These are phyloP conservation scores for Channa argus DNA, from an alignment of 2,113 vertebrate species.

Conservation along the genomic window DNA sequence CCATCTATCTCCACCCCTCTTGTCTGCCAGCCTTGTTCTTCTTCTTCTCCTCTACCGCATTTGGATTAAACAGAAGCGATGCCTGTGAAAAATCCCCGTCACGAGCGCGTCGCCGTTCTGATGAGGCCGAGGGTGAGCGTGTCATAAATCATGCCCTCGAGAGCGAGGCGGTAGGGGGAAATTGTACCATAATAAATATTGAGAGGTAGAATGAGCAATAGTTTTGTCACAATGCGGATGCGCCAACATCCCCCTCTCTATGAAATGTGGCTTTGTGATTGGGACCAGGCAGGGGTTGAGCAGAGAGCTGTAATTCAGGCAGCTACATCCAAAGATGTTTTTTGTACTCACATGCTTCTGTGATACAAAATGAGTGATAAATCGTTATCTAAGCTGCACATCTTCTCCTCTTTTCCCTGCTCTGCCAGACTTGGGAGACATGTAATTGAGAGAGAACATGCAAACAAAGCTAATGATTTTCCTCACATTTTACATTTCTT, in stretches of 20 bases:
- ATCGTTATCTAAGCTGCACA: constrained; percentile 45
- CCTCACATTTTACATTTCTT: constrained; percentile 64
- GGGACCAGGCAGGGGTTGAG: constrained; percentile 44
- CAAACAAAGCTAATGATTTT: constrained; percentile 79
- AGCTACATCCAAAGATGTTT: constrained; percentile 35
- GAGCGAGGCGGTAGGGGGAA: constrained; percentile 51
- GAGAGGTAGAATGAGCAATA: constrained; percentile 76
- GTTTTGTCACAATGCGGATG: constrained; percentile 71
- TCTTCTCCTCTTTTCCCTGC: constrained; percentile 26
- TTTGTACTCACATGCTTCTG: constrained; percentile 37
- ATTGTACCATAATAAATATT: constrained; percentile 81
- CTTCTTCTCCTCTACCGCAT: constrained; percentile 15
- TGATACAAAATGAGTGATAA: constrained; percentile 57
- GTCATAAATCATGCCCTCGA: constrained; percentile 72
- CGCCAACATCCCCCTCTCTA: constrained; percentile 33
- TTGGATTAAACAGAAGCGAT: constrained; percentile 74
- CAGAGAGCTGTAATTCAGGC: constrained; percentile 65
- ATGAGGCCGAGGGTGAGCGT: constrained; percentile 57
- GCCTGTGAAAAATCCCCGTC: constrained; percentile 61
- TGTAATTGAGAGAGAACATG: constrained; percentile 74
- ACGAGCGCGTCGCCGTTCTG: constrained; percentile 69
- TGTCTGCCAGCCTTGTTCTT: constrained; percentile 15
- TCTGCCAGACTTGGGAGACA: constrained; percentile 58
- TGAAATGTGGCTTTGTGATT: constrained; percentile 77
- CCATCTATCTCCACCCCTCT: constrained; percentile 48